phyloP scores from a whole-genome alignment of 2,113 vertebrate genomes.

The Periophthalmodon schlosseri region DNA sequence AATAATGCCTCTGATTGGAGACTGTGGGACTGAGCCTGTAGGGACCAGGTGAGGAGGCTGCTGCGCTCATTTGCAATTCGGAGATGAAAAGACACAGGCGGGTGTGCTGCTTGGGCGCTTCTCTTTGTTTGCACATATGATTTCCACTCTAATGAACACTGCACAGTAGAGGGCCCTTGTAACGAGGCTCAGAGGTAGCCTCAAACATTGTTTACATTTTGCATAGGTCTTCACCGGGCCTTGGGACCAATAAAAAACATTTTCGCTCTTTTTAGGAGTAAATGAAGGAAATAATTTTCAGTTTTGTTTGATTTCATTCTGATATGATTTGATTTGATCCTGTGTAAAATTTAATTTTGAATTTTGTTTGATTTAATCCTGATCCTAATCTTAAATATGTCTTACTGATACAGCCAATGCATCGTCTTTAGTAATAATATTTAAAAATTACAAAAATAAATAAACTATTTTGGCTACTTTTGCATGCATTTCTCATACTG shows the following conservation, averaged over 20 bases:
- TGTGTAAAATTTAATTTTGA: too few species aligned
- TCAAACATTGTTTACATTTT: conserved; percentile 70
- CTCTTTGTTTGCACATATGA: conserved; percentile 78
- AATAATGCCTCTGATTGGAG: conserved; percentile 69
- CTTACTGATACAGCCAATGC: too few species aligned
- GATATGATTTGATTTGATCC: too few species aligned
- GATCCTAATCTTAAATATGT: too few species aligned
- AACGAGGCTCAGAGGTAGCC: conserved; percentile 59
- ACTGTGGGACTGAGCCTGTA: conserved; percentile 64
- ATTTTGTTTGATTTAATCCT: too few species aligned
- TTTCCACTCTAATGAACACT: conserved; percentile 75
- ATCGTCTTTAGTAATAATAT: neutral
- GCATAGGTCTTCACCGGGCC: conserved; percentile 49
- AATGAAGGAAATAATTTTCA: conserved; percentile 10
- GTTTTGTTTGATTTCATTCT: too few species aligned
- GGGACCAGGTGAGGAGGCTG: conserved; percentile 75
- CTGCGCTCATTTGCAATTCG: conserved; percentile 76
- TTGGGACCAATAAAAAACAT: conserved; percentile 37
- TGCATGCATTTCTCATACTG: too few species aligned
- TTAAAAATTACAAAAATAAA: too few species aligned
- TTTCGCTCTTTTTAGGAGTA: conserved; percentile 28
- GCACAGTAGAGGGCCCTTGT: conserved; percentile 59
- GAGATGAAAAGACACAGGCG: conserved; percentile 63
- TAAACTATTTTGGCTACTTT: neutral
- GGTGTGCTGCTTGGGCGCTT: conserved; percentile 58